phyloP scores from a whole-genome alignment of 2,113 vertebrate genomes.

The Pollimyrus isidori region DNA sequence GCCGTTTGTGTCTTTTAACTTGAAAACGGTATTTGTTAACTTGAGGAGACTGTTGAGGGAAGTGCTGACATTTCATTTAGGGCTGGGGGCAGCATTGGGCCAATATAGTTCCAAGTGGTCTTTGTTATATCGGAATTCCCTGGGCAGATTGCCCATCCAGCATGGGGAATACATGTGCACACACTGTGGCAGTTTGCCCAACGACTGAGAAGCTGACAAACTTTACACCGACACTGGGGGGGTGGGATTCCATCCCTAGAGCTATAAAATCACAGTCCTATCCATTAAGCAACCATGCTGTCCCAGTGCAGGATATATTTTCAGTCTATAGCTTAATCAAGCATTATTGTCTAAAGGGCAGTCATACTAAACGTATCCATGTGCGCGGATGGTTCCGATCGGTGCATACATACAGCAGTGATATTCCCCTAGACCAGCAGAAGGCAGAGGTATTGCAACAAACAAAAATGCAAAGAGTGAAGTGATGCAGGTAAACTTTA shows the following conservation, averaged over 20 bases:
- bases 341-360: not conserved
- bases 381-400: not conserved
- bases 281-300: not conserved
- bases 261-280: not conserved
- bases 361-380: not conserved
- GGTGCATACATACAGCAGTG: not conserved
- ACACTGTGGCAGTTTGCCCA: not conserved
- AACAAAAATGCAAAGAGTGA: not conserved
- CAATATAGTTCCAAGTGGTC: not conserved
- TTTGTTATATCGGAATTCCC: not conserved
- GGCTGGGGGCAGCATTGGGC: not conserved
- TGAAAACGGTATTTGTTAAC: not conserved
- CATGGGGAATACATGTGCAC: not conserved
- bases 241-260: not conserved
- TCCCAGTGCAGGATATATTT: not conserved
- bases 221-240: not conserved
- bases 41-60: not conserved
- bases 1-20: not conserved
- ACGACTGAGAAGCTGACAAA: not conserved
- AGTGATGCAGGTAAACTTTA: not conserved
- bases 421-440: not conserved
- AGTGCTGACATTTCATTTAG: not conserved
- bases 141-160: not conserved
- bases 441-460: not conserved
- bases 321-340: not conserved